Evolutionary conservation across 2,113 vertebrate species (phyloP), one percentile per base, ranked within the genome.

Genomic region (Myanophis thanlyinensis): DNA sequence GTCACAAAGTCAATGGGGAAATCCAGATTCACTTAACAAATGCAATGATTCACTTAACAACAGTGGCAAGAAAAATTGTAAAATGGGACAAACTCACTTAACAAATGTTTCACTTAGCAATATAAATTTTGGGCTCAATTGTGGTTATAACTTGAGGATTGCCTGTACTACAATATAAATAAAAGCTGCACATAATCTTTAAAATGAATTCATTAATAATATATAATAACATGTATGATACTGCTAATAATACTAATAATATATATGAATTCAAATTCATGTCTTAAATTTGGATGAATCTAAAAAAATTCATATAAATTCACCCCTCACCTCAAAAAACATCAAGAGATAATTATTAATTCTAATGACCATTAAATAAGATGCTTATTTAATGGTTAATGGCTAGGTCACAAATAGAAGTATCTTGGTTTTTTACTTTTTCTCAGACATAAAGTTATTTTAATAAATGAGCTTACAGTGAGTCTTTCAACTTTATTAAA

Each of bases 251-350:
- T 67, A 30, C 11, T 49, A 87, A 49, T 87, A 48, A 15, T 30
- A 48, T 30, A 30, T 87, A 48, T 87, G 47, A 48, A 87, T 87
- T 48, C 47, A 44, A 85, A 47, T 87, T 87, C 4, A 48, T 86
- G 47, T 87, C 47, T 87, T 47, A 49, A 18, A 49, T 47, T 87
- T 48, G 25, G 27, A 18, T 49, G 27, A 87, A 47, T 87, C 35
- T 47, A 27, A 30, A 15, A n/a, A 87, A 49, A 6, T 20, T 20
- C 35, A 13, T 23, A 40, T 54, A 53, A 12, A 40, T 88, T 22
- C 12, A 1, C 20, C 2, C 22, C 12, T 12, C 1, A 6, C 2
- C 3, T 22, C 1, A 35, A 40, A 5, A 53, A 44, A 30, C 22
- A 27, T 87, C 47, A 87, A 87, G 30, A 87, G 13, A 51, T 49